Base-by-base conservation (phyloP, 1,140 invertebrate genomes). In the Cardiocondyla obscurior region DNA sequence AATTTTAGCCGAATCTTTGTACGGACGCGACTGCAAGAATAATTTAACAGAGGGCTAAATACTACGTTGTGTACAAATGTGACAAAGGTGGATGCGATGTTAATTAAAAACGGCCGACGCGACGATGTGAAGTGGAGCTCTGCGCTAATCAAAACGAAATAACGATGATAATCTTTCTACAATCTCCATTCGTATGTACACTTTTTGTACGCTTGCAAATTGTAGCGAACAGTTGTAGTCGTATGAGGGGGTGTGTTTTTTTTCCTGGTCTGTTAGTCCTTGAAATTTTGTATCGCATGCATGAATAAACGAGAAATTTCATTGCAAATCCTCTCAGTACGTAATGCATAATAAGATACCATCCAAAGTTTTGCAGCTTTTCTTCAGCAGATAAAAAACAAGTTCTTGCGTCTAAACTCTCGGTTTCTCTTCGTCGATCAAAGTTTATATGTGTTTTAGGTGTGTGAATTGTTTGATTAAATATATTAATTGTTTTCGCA, bases 181-280 rank as follows among this genome's bases (percentile, higher is more conserved):
- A 79, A 79, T 79, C 74, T 79, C 62, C 62, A 79, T 67, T 79
- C 74, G 74, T 79, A 79, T 69, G 74, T 79, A 79, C 74, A 79
- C 74, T 79, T 79, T 77, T 79, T 79, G 74, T 79, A 79, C 74
- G 74, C 74, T 79, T 79, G 74, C 74, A 79, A 79, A 42, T 55
- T 60, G 62, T 79, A 79, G 74, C 74, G 33, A 69, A 79, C 62
- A 79, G 62, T 67, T 28, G 57, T 64, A 76, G 73, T 64, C 22
- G 36, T 79, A 79, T 64, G 74, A 76, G 46, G 49, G 49, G n/a
- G 22, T 67, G 74, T 46, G 74, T 79, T 69, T 79, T 72, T 64
- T 67, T 64, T 79, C 39, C 46, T 79, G 74, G 62, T 69, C 62
- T 79, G 74, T 79, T 79, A 79, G 49, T 69, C 25, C 33, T 79